phyloP scores from a whole-genome alignment of 2,797 vertebrate species.

The Sebastes kiyomatsui region DNA sequence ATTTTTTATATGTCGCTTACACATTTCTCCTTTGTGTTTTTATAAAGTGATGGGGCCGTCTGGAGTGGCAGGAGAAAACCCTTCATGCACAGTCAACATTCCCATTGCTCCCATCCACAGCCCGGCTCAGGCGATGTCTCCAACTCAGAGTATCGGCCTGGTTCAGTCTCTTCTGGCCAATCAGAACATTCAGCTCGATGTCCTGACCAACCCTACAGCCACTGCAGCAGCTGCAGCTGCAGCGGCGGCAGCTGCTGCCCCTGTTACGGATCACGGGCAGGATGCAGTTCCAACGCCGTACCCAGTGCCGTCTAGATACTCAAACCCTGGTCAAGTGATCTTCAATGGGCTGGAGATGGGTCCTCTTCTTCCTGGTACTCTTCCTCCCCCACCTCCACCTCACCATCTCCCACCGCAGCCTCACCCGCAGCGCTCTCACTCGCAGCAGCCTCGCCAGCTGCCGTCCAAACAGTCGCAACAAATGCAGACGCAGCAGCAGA shows the following conservation, averaged over 20 bases:
- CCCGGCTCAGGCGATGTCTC: conserved; percentile 98
- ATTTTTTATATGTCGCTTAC: background rate
- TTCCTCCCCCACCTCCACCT: conserved; percentile 82
- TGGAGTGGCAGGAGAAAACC: conserved; percentile 92
- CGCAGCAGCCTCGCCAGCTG: conserved; percentile 75
- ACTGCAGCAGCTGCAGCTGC: conserved; percentile 68
- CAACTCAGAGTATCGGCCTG: conserved; percentile 97
- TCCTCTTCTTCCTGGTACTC: conserved; percentile 81
- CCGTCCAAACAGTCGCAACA: conserved; percentile 70
- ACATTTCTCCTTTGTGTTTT: conserved; percentile 31
- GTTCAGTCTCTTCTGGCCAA: conserved; percentile 97
- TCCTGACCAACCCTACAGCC: conserved; percentile 91
- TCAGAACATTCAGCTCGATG: conserved; percentile 97
- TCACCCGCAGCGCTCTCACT: conserved; percentile 74
- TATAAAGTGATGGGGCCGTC: conserved; percentile 90
- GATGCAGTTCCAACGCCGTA: conserved; percentile 85
- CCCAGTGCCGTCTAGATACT: conserved; percentile 85
- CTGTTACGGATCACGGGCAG: conserved; percentile 77
- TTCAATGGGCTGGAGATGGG: conserved; percentile 89
- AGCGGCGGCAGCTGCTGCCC: conserved; percentile 62
- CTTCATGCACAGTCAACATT: conserved; percentile 97
- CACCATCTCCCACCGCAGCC: conserved; percentile 83
- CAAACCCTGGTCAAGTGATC: conserved; percentile 90
- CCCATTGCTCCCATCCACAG: conserved; percentile 98
- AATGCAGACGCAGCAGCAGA: conserved; percentile 65